Conservation (phyloP, 2,113 vertebrate species). For the Leucopternis melanops region DNA sequence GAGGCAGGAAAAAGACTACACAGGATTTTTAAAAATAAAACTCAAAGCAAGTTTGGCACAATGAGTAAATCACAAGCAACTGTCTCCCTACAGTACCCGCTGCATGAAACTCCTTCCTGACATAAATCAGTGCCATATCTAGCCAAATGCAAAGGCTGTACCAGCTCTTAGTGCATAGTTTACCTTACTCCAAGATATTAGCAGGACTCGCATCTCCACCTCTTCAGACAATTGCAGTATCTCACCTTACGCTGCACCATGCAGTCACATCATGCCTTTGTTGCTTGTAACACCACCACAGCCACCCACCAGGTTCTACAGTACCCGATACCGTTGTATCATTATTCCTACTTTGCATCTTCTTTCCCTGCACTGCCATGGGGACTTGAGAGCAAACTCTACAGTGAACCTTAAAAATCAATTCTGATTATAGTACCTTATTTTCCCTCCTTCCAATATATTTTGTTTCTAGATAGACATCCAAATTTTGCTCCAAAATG, state of each 20-base stretch:
- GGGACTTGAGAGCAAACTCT: neutral
- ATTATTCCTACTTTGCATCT: neutral
- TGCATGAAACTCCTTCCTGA: neutral
- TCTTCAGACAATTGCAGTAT: neutral
- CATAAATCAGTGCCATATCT: conserved; percentile 7
- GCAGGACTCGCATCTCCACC: neutral
- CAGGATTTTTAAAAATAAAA: conserved; percentile 48
- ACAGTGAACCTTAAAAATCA: neutral
- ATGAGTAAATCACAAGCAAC: conserved; percentile 16
- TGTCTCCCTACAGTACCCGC: neutral
- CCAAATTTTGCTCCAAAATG: neutral
- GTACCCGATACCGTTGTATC: neutral
- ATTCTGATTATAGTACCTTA: neutral
- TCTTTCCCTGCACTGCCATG: neutral
- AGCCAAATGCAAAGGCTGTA: neutral
- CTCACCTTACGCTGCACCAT: neutral
- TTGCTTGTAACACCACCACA: neutral
- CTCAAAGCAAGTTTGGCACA: neutral
- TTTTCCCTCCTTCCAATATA: neutral
- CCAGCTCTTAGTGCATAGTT: neutral
- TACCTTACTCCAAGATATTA: neutral
- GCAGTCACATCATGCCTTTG: neutral
- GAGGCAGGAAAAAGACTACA: neutral
- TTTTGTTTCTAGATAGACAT: neutral
- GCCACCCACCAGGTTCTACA: neutral